phyloP scores from a whole-genome alignment of 2,797 vertebrate species.

The Alca torda region DNA sequence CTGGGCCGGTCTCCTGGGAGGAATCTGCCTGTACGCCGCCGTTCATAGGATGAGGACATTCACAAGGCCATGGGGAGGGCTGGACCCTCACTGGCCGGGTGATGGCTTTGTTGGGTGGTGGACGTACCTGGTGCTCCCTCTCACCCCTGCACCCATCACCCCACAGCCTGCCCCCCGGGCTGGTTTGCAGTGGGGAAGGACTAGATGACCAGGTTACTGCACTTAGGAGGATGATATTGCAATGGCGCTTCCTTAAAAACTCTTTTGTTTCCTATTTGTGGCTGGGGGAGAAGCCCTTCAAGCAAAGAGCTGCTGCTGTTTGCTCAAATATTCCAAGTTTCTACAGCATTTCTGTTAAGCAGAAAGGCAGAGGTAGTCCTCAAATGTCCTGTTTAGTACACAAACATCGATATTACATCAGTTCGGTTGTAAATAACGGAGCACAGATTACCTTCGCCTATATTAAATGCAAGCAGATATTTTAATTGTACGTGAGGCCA shows the following conservation, averaged over 20 bases:
- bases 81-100: slow-evolving; percentile 48
- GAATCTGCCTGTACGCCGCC: slow-evolving; percentile 20
- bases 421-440: not conserved
- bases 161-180: slow-evolving; percentile 13
- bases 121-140: slow-evolving; percentile 40
- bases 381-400: not conserved
- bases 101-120: slow-evolving; percentile 68
- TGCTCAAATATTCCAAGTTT: not conserved
- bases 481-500: not conserved
- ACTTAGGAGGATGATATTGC: not conserved
- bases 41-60: slow-evolving; percentile 46
- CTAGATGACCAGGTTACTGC: not conserved
- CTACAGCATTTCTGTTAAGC: not conserved
- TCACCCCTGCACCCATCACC: not conserved
- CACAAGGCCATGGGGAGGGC: slow-evolving; percentile 61
- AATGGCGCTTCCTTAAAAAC: not conserved
- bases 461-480: not conserved
- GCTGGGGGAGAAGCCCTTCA: too few species aligned
- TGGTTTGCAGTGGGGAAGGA: not conserved
- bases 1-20: not conserved
- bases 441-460: not conserved
- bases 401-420: accelerated
- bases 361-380: not conserved
- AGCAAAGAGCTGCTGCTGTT: not conserved
- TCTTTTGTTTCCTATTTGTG: not conserved